These are phyloP conservation scores for Stegastes partitus DNA, from an alignment of 2,113 vertebrate species.

Conservation along the genomic window DNA sequence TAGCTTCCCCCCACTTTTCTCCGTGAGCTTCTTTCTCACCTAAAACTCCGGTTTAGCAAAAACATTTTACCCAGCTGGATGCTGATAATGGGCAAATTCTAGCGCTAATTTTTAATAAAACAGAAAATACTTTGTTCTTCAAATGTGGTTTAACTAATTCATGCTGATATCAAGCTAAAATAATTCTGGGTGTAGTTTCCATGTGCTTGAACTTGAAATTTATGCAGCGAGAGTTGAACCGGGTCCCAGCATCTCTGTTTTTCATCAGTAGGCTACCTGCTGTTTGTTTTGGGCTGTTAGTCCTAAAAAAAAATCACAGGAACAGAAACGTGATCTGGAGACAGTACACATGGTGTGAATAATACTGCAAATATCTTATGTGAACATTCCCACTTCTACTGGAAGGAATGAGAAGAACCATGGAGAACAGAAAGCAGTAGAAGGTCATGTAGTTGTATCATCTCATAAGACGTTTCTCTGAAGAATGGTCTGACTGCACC, in stretches of 20 bases:
- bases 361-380: too few species aligned
- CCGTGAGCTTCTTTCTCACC: neutral
- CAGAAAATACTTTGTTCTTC: neutral
- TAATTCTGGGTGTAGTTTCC: neutral
- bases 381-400: neutral
- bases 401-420: too few species aligned
- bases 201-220: too few species aligned
- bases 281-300: neutral
- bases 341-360: neutral
- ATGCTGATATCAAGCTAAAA: neutral
- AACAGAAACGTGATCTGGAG: neutral
- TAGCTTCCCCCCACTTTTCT: conserved; percentile 2
- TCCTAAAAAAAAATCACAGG: neutral
- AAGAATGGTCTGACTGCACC: too few species aligned
- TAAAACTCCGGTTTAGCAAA: neutral
- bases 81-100: neutral
- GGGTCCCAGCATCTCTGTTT: too few species aligned
- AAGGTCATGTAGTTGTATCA: too few species aligned
- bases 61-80: too few species aligned
- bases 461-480: too few species aligned
- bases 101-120: neutral
- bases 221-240: too few species aligned
- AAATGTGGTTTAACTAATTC: neutral
- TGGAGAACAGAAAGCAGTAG: too few species aligned
- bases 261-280: too few species aligned